Evolutionary conservation across 2,797 vertebrate genomes (phyloP), one percentile per base, ranked within the genome.

Genomic region (Acrossocheilus fasciatus): DNA sequence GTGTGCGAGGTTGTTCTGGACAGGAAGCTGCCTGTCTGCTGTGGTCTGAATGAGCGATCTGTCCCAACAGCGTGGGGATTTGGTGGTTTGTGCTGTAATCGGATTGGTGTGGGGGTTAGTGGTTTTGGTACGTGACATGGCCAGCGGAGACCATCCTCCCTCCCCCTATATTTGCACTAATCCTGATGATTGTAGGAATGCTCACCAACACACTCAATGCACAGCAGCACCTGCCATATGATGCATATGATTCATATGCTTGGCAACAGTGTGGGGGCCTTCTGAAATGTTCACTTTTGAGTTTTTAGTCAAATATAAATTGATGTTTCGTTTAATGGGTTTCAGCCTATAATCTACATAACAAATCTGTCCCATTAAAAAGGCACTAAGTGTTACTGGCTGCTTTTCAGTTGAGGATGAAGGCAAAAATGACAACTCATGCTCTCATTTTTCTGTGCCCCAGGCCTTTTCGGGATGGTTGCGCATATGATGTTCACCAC

Each of bases 401-500:
- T 23, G 2, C 30, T 76, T 76, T 54, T 54, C 30, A 76, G 39
- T 11, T 47, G 79, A 85, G 86, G 78, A 47, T 15, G 7, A 34
- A 54, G 12, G 7, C 41, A 75, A 81, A 15, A 83, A 85, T 18
- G 47, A 69, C 62, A 72, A 52, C n/a, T 6, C 1, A 2, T 69
- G 43, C 11, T 14, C 39, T 81, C 26, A 77, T 18, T 80, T 26
- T 74, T 88, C 73, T 84, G 64, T 43, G 69, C 52, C 83, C 52
- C 88, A 97, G 97, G 96, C 89, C 95, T 96, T 87, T 94, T 97
- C 88, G 96, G 96, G 83, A 96, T 97, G 96, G 92, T 95, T 91
- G 97, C 96, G 82, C 95, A 95, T 75, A 96, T 96, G 95, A 96
- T 95, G 96, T 97, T 97, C 83, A 97, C 96, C 54, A 97, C 97